Evolutionary conservation across 2,797 vertebrate species (phyloP).

Genomic region (Macropodus opercularis): DNA sequence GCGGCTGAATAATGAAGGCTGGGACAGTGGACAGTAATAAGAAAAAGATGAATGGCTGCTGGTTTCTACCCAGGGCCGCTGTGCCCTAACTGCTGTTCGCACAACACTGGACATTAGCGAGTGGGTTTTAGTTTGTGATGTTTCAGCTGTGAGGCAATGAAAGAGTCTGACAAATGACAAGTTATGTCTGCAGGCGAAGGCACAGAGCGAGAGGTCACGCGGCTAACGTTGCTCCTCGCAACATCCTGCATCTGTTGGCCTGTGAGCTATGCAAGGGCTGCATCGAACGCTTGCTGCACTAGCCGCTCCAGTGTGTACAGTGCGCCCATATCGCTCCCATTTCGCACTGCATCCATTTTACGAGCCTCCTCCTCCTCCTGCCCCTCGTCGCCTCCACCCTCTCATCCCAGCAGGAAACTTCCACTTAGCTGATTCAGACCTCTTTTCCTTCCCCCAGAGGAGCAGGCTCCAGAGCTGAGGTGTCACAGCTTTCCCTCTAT

Average conservation of each 20-base stretch:
- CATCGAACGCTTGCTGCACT: too few relatives aligned
- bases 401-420: too few relatives aligned
- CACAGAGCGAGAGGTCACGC: conserved; percentile 8
- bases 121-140: conserved; percentile 32
- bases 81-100: conserved; percentile 3
- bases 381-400: too few relatives aligned
- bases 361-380: too few relatives aligned
- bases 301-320: too few relatives aligned
- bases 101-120: conserved; percentile 1
- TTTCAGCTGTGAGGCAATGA: conserved; percentile 21
- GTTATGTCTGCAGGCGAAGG: background rate
- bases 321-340: too few relatives aligned
- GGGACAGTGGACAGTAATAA: conserved; percentile 38
- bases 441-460: background rate
- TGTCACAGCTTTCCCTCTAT: too few relatives aligned
- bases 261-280: background rate
- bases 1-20: conserved; percentile 47
- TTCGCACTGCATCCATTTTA: too few relatives aligned
- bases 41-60: conserved; percentile 52
- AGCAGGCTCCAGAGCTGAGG: background rate
- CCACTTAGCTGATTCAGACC: background rate
- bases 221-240: background rate
- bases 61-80: conserved; percentile 10
- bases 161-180: conserved; percentile 5
- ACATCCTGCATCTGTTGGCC: background rate